Evolutionary conservation across 2,797 vertebrate genomes (phyloP), one percentile per base, ranked within the genome.

Genomic region (Coregonus sp.): DNA sequence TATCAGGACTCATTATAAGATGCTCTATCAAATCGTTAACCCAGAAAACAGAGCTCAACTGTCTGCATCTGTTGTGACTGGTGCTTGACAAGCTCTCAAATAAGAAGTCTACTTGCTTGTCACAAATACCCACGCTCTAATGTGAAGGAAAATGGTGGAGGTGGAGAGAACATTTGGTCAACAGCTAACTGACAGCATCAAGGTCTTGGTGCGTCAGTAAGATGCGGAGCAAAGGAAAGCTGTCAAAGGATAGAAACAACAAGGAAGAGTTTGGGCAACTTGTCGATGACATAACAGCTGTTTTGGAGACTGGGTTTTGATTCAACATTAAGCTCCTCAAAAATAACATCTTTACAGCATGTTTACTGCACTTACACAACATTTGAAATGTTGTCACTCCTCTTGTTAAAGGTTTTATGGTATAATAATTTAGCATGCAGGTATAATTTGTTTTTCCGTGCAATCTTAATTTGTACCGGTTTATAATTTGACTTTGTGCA

Each of bases 161-260:
- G 33, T 35, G 5, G 67, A 69, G 67, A 37, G 33, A 69, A 69
- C 33, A 69, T 14, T 37, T 16, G 37, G 73, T 67, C 63, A 25
- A 67, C 63, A 75, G 12, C 72, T 61, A 59, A 51, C n/a, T 18
- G 74, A 40, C 16, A 16, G 33, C 33, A 25, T 37, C 67, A 69
- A 69, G 67, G 67, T 69, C 29, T 69, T 25, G 33, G 35, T 18
- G 4, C 14, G 5, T 69, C 33, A 69, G 15, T 35, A 33, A 25
- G 66, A 69, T 69, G 66, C 16, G 3, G 33, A 35, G 33, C 1
- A 11, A 69, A 69, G 67, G 15, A 69, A 37, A 35, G 12, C 33
- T 69, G 67, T 69, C 67, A 69, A 35, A 69, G 33, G 5, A 37
- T 15, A 69, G 12, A 69, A 69, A 69, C 33, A 35, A 69, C 15